Evolutionary conservation across 1,140 invertebrate species (phyloP), one percentile per base, ranked within the genome.

Genomic region (Papilio polytes): DNA sequence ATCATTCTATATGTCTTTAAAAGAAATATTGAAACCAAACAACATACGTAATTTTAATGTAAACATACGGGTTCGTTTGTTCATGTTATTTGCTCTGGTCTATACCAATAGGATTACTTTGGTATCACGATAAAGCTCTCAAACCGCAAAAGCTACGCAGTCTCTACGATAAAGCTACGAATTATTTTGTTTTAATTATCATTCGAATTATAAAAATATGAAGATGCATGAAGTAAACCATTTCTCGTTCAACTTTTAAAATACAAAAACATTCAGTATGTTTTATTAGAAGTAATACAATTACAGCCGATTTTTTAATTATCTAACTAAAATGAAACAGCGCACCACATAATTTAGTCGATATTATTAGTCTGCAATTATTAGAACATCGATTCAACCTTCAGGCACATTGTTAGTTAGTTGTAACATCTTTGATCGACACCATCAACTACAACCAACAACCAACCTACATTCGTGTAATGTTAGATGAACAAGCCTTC

Each of bases 401-500:
- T 36, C 26, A 70, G 63, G 63, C 63, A 18, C 36, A 13, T 70
- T 36, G 63, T 70, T 70, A 70, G 36, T 70, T 70, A 70, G 63
- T n/a, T 70, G 63, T 70, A 70, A 31, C 26, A 70, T 70, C 63
- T 70, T 18, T 13, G 63, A 70, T 70, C 22, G 26, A 70, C 22
- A 15, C 63, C 26, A 12, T 6, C 63, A 31, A 31, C 63, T 31
- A 70, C 63, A 70, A 31, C 26, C 13, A 18, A 70, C 26, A 4
- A 12, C 0, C 13, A 59, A 63, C 22, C 26, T 36, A 70, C 9
- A 15, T 18, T 15, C 6, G 13, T 6, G 31, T 70, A 15, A 70
- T 36, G 2, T 70, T 70, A 31, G 2, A 15, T 48, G 1, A 15
- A 56, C 4, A n/a, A n/a, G n/a, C n/a, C 18, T 20, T 56, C 53